Percentiles rank a stretch among this genome's conserved stretches.
Conservation (phyloP, 1,140 invertebrate species). For the Lamellibrachia luymesi region DNA sequence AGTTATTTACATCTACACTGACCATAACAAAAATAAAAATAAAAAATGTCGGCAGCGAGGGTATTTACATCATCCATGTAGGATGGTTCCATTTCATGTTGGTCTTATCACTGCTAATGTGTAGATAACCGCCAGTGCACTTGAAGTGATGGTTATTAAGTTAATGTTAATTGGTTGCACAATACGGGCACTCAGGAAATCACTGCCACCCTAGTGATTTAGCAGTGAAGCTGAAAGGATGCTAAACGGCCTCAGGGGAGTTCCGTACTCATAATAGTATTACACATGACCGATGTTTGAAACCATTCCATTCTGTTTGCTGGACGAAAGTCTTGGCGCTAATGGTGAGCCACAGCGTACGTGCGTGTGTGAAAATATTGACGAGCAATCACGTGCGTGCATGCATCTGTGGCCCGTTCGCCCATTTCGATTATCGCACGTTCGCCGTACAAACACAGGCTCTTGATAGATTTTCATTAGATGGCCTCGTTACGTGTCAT, state of each 20-base stretch:
- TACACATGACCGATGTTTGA: background rate
- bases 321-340: background rate
- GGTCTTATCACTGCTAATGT: background rate
- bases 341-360: background rate
- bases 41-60: background rate
- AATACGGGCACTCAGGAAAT: background rate
- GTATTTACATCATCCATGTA: background rate
- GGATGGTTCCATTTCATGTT: background rate
- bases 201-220: background rate
- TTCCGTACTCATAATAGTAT: background rate
- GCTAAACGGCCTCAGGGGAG: background rate
- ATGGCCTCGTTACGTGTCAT: background rate
- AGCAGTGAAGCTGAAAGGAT: background rate
- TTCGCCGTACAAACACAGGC: background rate
- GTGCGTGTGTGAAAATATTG: background rate
- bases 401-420: background rate
- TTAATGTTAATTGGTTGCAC: background rate
- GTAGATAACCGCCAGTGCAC: background rate
- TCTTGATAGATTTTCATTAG: background rate
- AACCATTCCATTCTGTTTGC: background rate
- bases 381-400: background rate
- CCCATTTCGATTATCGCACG: background rate
- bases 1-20: background rate
- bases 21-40: background rate
- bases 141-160: background rate